These are phyloP conservation scores for Phalloptychus januarius DNA, from an alignment of 2,797 vertebrate genomes.

Conservation along the genomic window DNA sequence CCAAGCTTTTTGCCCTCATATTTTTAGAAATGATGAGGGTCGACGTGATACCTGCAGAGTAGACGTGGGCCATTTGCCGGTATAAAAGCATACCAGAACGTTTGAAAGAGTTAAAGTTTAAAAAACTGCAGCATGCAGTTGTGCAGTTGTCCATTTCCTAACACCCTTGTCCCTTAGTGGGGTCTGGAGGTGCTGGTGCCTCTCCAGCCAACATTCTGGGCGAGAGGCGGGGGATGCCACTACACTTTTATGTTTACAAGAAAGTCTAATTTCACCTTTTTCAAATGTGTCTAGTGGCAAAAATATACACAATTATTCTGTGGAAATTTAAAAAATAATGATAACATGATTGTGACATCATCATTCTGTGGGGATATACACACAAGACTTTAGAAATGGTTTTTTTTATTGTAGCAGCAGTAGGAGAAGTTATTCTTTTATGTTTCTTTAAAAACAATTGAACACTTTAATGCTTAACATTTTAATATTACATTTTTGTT, in stretches of 20 bases:
- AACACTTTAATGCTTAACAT: background rate
- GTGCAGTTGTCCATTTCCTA: too few relatives aligned
- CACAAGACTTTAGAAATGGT: too few relatives aligned
- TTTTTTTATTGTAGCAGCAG: background rate
- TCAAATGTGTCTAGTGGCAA: background rate
- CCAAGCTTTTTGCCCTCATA: slow-evolving; percentile 28
- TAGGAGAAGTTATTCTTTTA: background rate
- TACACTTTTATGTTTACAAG: background rate
- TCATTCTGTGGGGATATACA: background rate
- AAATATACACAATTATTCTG: background rate
- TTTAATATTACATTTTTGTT: background rate
- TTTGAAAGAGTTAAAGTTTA: background rate
- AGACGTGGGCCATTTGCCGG: background rate
- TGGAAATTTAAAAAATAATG: background rate
- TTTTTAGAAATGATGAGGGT: background rate
- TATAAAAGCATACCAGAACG: background rate
- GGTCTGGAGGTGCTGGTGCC: too few relatives aligned
- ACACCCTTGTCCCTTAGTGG: too few relatives aligned
- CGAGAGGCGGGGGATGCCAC: too few relatives aligned
- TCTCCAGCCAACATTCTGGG: too few relatives aligned
- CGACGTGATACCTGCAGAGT: background rate
- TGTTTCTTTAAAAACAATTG: background rate
- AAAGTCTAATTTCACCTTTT: background rate
- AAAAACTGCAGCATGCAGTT: background rate
- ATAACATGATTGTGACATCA: background rate